phyloP scores from a whole-genome alignment of 1,140 invertebrate genomes.

The Macrostomum lignano region DNA sequence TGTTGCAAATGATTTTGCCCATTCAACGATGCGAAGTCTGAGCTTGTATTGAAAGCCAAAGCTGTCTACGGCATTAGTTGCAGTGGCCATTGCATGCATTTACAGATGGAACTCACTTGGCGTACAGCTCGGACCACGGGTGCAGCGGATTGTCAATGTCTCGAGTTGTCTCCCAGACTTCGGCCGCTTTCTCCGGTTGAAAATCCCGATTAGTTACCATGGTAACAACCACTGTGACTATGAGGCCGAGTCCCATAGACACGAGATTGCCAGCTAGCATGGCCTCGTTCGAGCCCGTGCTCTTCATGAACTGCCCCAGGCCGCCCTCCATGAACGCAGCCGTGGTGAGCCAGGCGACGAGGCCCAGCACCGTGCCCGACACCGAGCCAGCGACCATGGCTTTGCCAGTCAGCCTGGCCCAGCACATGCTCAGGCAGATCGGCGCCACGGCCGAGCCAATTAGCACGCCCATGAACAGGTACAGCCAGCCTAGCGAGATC shows the following conservation, averaged over 20 bases:
- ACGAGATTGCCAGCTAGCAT: slow-evolving; percentile 26
- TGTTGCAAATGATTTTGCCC: too few relatives aligned
- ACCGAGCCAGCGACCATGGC: slow-evolving; percentile 22
- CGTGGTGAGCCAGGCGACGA: slow-evolving; percentile 19
- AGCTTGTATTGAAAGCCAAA: too few relatives aligned
- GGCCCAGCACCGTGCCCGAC: slow-evolving; percentile 15
- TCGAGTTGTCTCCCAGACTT: slow-evolving; percentile 26
- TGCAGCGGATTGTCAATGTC: slow-evolving; percentile 28
- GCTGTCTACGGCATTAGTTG: too few relatives aligned
- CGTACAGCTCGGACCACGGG: slow-evolving; percentile 26
- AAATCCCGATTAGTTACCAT: slow-evolving; percentile 12
- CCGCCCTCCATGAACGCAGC: slow-evolving; percentile 18
- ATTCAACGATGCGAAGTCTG: too few relatives aligned
- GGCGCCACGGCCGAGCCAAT: slow-evolving; percentile 27
- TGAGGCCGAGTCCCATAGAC: slow-evolving; percentile 18
- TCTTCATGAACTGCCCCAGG: slow-evolving; percentile 15
- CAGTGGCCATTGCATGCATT: too few relatives aligned
- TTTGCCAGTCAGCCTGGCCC: slow-evolving; percentile 19
- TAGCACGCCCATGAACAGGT: slow-evolving; percentile 27
- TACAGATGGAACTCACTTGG: slow-evolving; percentile 14
- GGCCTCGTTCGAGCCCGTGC: slow-evolving; percentile 19
- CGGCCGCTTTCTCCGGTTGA: slow-evolving; percentile 6
- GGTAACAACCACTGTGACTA: slow-evolving; percentile 17
- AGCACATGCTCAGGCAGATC: slow-evolving; percentile 22
- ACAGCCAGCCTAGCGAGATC: slow-evolving; percentile 23